Evolutionary conservation across 2,113 vertebrate genomes (phyloP), one percentile per base, ranked within the genome.

Genomic region (Colaptes auratus): DNA sequence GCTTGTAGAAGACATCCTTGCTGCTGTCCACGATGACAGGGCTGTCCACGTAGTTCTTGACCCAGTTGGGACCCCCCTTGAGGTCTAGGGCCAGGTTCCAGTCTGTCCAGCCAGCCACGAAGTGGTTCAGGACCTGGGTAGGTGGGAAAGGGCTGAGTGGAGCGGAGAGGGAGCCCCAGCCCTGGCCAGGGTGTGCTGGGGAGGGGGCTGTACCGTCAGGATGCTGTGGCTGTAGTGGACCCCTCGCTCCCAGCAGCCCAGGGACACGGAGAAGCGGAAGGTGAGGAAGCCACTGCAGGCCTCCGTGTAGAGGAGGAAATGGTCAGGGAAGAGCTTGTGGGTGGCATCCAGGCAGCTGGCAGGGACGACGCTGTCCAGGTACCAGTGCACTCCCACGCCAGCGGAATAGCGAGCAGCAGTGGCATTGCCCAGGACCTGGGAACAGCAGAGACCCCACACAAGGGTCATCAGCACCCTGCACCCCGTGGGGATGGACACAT

Each of bases 41-140:
- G 60, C 99, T 99, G 97, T 99, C 99, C 6, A 99, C 99, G 0
- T 98, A 99, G 95, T 99, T 99, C 86, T 98, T 98, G 8, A 98
- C 98, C 99, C 99, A 99, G 90, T 98, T 99, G 84, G 99, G 99
- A 0, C 99, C 99, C 13, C 99, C 99, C 30, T 97, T 96, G 15
- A 93, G 94, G 82, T 99, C 98, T 92, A 99, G 86, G 1, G 98
- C 99, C 35, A 99, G 92, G 92, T 99, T 99, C 99, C 99, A 99
- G 96, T 99, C 99, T 0, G 98, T 99, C 99, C 99, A 99, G 27
- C 99, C 99, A 0, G 96, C 96, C 46, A 99, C 98, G 2, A 98
- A 97, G 92, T 99, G 94, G 87, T 99, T 98, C 23, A 99, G 96
- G 91, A 99, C 98, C 99, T 99, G 84, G 44, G 12, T 10, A 72